phyloP scores from a whole-genome alignment of 2,888 invertebrate species.

The Hyposoter didymator region DNA sequence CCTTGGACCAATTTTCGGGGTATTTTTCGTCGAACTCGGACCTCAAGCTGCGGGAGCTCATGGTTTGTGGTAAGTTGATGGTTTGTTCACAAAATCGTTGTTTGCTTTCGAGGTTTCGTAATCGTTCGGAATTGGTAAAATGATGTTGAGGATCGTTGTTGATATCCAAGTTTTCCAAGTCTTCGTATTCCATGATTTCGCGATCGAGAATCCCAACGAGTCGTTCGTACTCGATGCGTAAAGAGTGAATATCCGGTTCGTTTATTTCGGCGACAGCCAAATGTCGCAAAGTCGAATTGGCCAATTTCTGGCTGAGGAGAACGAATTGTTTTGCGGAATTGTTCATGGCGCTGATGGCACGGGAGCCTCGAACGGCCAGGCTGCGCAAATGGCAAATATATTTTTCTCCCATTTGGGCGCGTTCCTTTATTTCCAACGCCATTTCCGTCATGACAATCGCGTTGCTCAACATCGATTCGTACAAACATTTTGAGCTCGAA shows the following conservation, averaged over 20 bases:
- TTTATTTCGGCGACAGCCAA: conserved; percentile 68
- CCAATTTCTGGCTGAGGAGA: conserved; percentile 80
- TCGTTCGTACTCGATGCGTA: conserved; percentile 77
- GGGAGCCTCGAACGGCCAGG: conserved; percentile 80
- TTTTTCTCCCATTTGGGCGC: conserved; percentile 81
- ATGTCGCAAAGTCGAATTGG: conserved; percentile 72
- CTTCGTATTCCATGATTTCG: conserved; percentile 80
- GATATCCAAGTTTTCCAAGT: conserved; percentile 75
- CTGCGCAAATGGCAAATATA: conserved; percentile 82
- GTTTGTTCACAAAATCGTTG: conserved; percentile 71
- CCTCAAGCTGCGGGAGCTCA: conserved; percentile 80
- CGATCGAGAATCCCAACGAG: conserved; percentile 80
- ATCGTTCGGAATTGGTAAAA: conserved; percentile 80
- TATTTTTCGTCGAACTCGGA: conserved; percentile 85
- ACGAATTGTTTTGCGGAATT: conserved; percentile 76
- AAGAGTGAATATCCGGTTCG: conserved; percentile 64
- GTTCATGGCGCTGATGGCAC: conserved; percentile 80
- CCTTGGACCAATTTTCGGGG: conserved; percentile 84
- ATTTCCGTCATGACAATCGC: conserved; percentile 82
- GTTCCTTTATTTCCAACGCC: conserved; percentile 83
- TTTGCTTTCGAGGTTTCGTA: conserved; percentile 79
- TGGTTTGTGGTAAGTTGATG: conserved; percentile 70
- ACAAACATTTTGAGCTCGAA: conserved; percentile 47
- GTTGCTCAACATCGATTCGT: conserved; percentile 80
- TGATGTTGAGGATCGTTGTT: conserved; percentile 41